Evolutionary conservation across 23 tunicate species (phyloP).

Genomic region (Styela plicata): DNA sequence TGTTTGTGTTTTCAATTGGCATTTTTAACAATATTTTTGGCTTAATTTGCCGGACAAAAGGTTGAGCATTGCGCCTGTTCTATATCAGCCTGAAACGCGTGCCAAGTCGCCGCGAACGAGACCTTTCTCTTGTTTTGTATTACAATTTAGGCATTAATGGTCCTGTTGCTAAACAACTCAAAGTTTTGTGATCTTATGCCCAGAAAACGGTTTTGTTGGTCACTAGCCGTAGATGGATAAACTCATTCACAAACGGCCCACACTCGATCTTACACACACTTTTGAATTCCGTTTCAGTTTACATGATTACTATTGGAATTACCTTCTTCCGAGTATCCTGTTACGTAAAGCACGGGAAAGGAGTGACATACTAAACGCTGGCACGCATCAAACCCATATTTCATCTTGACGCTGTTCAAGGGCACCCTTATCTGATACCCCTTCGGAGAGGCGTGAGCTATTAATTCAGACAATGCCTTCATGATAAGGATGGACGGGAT

Average conservation of each 20-base stretch:
- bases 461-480: neutral
- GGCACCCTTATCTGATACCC: neutral
- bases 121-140: neutral
- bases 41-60: too few relatives aligned
- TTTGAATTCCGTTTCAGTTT: neutral
- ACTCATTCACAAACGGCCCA: too few relatives aligned
- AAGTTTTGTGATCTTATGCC: too few relatives aligned
- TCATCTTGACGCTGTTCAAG: neutral
- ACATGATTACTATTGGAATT: neutral
- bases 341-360: neutral
- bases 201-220: too few relatives aligned
- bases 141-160: neutral
- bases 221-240: too few relatives aligned
- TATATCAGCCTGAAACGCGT: neutral
- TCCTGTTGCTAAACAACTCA: neutral
- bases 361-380: neutral
- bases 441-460: neutral
- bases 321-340: neutral
- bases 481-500: neutral
- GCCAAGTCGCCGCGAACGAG: neutral
- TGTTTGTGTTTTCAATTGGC: too few relatives aligned
- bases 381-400: neutral
- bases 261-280: too few relatives aligned
- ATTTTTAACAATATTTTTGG: too few relatives aligned
- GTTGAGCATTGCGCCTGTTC: neutral